These are phyloP conservation scores for Pampus argenteus DNA, from an alignment of 2,797 vertebrate species.

Conservation along the genomic window DNA sequence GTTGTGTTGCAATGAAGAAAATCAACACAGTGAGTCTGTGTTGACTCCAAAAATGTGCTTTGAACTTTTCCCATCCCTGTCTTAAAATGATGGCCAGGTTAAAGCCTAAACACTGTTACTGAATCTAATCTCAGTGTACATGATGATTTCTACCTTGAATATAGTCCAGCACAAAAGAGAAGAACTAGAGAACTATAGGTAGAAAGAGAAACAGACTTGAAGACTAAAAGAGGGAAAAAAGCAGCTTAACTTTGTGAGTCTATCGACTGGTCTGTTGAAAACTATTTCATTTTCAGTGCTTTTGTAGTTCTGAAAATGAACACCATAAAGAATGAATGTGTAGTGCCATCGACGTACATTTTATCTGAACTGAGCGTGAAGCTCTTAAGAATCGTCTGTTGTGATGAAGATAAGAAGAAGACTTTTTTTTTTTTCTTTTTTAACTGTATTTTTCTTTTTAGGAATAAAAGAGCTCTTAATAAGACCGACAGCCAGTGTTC, in stretches of 20 bases:
- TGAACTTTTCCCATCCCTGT: conserved; percentile 23
- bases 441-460: conserved; percentile 46
- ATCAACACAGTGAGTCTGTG: conserved; percentile 6
- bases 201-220: conserved; percentile 5
- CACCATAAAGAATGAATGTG: conserved; percentile 59
- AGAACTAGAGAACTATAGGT: background rate
- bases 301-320: conserved; percentile 67
- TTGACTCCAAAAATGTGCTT: conserved; percentile 21
- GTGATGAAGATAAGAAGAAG: conserved; percentile 46
- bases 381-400: conserved; percentile 45
- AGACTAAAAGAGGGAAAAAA: background rate
- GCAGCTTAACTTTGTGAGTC: conserved; percentile 49
- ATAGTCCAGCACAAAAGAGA: conserved; percentile 20
- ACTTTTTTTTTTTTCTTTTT: conserved; percentile 5
- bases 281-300: conserved; percentile 59
- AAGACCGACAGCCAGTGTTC: conserved; percentile 21
- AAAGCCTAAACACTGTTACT: conserved; percentile 23
- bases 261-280: conserved; percentile 45
- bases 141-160: conserved; percentile 32
- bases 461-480: conserved; percentile 50
- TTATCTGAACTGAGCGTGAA: conserved; percentile 38
- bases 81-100: conserved; percentile 35
- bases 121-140: conserved; percentile 13
- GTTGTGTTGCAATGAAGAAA: conserved; percentile 12
- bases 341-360: conserved; percentile 46